Evolutionary conservation across 2,113 vertebrate species (phyloP).

Genomic region (Origma solitaria): DNA sequence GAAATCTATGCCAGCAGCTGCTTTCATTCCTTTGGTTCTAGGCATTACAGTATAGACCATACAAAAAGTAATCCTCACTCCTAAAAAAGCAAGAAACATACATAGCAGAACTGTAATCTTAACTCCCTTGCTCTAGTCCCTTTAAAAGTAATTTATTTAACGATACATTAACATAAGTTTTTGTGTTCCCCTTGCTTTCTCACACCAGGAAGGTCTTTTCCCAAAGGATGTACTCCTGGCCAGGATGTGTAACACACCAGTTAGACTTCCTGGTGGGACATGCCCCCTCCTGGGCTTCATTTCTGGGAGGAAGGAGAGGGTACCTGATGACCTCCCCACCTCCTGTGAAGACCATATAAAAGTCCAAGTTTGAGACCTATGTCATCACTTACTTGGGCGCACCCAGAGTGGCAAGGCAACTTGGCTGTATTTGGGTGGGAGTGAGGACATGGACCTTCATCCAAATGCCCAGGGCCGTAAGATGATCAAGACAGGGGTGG

Average conservation of each 20-base stretch:
- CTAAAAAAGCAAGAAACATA: neutral
- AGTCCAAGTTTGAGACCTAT: neutral
- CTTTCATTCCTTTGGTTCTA: neutral
- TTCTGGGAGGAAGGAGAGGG: neutral
- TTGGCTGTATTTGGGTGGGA: neutral
- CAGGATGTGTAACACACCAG: fast-evolving
- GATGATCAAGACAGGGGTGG: neutral
- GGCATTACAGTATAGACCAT: neutral
- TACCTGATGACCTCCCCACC: neutral
- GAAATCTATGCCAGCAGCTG: neutral
- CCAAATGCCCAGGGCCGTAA: neutral
- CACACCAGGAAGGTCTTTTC: neutral
- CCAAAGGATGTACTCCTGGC: neutral
- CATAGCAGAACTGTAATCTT: neutral
- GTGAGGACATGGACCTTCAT: neutral
- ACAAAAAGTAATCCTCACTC: neutral
- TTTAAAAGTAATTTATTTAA: neutral
- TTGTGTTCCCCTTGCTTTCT: neutral
- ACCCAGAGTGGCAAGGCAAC: neutral
- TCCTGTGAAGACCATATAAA: neutral
- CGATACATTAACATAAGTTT: neutral
- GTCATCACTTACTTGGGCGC: fast-evolving
- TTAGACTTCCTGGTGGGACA: neutral
- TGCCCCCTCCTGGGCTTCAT: neutral
- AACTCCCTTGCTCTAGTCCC: neutral